Evolutionary conservation across 2,797 vertebrate species (phyloP), one percentile per base, ranked within the genome.

Genomic region (Staurois parvus): DNA sequence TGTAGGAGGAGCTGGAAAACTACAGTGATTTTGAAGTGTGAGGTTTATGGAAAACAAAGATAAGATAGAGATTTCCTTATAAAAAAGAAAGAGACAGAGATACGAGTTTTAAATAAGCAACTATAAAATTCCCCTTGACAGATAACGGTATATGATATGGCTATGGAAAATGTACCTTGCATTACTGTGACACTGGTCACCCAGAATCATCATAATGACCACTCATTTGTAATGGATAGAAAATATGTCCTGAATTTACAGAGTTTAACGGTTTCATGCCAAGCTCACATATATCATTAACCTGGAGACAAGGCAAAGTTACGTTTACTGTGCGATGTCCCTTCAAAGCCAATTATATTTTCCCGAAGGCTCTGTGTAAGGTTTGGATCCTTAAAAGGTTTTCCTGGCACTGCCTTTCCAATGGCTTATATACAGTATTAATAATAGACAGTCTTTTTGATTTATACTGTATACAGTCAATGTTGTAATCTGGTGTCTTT

Each of bases 391-490:
- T 91, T 90, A 90, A 91, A 88, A 91, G 88, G 90, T 78, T 56
- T 90, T 75, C 17, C 83, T 90, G 88, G 90, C 88, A 90, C 89
- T 90, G 70, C 83, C 88, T 89, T 83, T 76, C 88, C 87, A 88
- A 75, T 79, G 32, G 83, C 85, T 91, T 89, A 91, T 90, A 88
- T 91, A n/a, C n/a, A n/a, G n/a, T n/a, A 91, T 91, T 91, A 91
- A 90, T 91, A 91, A 90, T 72, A 64, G 79, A 85, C 82, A 79
- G 76, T 29, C 28, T 89, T 91, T 85, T 91, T 92, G 92, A 92
- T 91, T 91, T 90, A 91, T 92, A 91, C 90, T 91, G 91, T 88
- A 92, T 90, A 88, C 88, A 88, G 84, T 83, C 88, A 86, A 85
- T 87, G 89, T 42, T 88, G 88, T 28, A 87, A 76, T 88, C 87